These are phyloP conservation scores for Arctopsyche grandis DNA, from an alignment of 1,140 invertebrate genomes.

Conservation along the genomic window DNA sequence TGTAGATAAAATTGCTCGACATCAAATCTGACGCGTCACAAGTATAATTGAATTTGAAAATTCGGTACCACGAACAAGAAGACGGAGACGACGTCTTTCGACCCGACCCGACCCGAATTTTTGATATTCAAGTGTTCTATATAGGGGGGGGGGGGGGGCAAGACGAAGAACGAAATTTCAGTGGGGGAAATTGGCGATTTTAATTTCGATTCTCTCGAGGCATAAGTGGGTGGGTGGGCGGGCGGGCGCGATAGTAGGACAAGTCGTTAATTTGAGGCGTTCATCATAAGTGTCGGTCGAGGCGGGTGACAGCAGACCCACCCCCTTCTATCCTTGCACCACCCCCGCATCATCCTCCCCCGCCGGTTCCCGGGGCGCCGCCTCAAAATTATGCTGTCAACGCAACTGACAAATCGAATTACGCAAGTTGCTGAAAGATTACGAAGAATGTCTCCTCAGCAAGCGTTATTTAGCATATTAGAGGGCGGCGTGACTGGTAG, in stretches of 20 bases:
- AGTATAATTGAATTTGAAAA: not conserved
- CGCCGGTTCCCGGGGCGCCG: conserved; percentile 45
- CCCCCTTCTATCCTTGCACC: not conserved
- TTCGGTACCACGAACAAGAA: not conserved
- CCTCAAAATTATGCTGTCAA: conserved; percentile 56
- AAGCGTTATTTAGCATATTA: conserved; percentile 56
- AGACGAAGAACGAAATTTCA: no score
- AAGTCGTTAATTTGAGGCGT: conserved; percentile 51
- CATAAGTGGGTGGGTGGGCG: not conserved
- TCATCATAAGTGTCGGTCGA: conserved; percentile 54
- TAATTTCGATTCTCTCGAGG: conserved; percentile 26
- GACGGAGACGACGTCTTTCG: no score
- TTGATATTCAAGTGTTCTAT: no score
- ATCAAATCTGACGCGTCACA: not conserved
- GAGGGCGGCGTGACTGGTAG: conserved; percentile 51
- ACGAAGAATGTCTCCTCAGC: conserved; percentile 54
- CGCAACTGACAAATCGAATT: conserved; percentile 56
- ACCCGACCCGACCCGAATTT: no score
- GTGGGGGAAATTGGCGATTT: conserved; percentile 23
- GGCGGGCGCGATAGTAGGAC: conserved; percentile 29
- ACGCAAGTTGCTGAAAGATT: conserved; percentile 55
- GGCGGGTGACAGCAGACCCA: not conserved
- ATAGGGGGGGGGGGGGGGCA: not conserved
- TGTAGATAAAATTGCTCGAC: not conserved
- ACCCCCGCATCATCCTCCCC: conserved; percentile 1